Base-by-base conservation (phyloP, 1,140 invertebrate species). In the Ganaspis sp. region DNA sequence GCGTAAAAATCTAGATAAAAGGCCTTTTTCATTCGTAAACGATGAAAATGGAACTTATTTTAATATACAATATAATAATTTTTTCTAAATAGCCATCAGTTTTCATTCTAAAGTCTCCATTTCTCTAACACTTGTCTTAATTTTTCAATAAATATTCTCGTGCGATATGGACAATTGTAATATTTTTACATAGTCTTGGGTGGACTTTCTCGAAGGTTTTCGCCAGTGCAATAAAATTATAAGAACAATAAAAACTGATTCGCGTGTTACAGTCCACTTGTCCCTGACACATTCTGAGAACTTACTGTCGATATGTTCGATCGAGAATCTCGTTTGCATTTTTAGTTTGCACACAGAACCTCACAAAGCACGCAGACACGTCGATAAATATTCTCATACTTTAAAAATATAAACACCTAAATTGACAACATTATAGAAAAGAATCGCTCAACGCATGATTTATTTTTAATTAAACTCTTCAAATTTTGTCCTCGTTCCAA, bases 81-180 rank as follows among this genome's bases (percentile, higher is more conserved):
- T 23, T 64, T 29, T 64, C 15, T 29, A 58, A 64, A 64, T 64
- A 29, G 58, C 58, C 23, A 29, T 34, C 23, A 26, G 23, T 64
- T 58, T 64, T 64, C 23, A 64, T 29, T 64, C 58, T 64, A 29
- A 64, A 64, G 58, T 64, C 58, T 29, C 58, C 21, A 64, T 64
- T 64, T 64, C 58, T 64, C 23, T 64, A 64, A 58, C 21, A 58
- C 21, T 26, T 26, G 54, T 58, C 53, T 9, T 58, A 5, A 12
- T 58, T 58, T 23, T 58, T 58, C 19, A 15, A 58, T 26, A 26
- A 64, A 64, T 15, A n/a, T 29, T 64, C 3, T 29, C 58, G 1
- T 64, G 58, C 12, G 4, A 26, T 26, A 12, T 12, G 23, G 58
- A 64, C 23, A 64, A 15, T 26, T 58, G 21, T 23, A 49, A 26